Conservation (phyloP, 2,113 vertebrate species). For the Asarcornis scutulata region DNA sequence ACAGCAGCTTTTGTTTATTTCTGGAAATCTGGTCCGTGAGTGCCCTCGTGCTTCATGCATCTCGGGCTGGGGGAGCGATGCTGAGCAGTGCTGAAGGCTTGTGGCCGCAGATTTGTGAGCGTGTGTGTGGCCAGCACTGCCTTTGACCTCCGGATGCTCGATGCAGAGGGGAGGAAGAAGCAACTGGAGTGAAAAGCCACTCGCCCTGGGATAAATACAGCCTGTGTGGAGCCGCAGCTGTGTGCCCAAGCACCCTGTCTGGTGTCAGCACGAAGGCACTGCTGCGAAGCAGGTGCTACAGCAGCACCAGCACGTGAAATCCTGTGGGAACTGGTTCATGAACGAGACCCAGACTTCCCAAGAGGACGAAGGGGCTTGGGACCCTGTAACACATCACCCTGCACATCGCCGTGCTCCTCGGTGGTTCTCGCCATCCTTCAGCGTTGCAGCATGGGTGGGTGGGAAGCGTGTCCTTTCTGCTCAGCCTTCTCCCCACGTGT, state of each 20-base stretch:
- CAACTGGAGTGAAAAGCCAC: conserved; percentile 18
- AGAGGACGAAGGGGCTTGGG: neutral
- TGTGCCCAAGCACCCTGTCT: neutral
- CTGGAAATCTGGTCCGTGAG: conserved; percentile 6
- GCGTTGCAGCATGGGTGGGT: neutral
- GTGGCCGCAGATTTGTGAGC: neutral
- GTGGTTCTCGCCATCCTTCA: neutral
- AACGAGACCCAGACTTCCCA: neutral
- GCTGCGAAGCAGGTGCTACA: conserved; percentile 3
- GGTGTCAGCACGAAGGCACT: conserved; percentile 18
- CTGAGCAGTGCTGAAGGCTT: neutral
- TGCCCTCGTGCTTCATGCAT: neutral
- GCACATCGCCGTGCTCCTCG: rapidly evolving
- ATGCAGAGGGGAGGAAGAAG: neutral
- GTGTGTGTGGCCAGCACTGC: neutral
- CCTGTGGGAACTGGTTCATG: neutral
- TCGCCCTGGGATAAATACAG: neutral
- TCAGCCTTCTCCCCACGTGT: neutral
- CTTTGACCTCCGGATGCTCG: neutral
- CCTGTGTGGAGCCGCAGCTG: neutral
- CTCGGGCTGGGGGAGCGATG: rapidly evolving
- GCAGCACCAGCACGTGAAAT: neutral
- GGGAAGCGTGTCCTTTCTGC: neutral
- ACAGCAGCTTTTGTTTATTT: conserved; percentile 48
- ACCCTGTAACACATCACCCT: neutral